These are phyloP conservation scores for Dioctria rufipes DNA, from an alignment of 2,888 invertebrate genomes.

Conservation along the genomic window DNA sequence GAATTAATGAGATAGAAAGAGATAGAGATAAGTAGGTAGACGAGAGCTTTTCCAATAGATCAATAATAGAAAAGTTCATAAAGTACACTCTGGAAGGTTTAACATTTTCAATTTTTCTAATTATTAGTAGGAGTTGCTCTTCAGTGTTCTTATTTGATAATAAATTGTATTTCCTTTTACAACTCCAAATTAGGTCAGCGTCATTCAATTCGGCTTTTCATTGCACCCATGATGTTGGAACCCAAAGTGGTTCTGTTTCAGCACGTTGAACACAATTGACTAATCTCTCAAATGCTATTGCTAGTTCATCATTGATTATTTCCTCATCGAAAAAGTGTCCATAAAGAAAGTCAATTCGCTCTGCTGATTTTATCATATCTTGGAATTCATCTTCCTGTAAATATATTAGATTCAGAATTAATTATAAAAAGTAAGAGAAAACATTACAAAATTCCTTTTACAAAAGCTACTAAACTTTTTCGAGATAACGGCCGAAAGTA, in stretches of 20 bases:
- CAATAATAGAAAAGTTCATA: constrained; percentile 6
- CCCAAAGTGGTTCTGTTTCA: constrained; percentile 96
- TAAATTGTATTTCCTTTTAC: neutral
- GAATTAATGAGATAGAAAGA: neutral
- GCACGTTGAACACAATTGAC: constrained; percentile 85
- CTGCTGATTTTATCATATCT: constrained; percentile 88
- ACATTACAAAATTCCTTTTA: no score
- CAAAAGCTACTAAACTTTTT: no score
- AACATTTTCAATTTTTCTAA: constrained; percentile 39
- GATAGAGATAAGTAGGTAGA: neutral
- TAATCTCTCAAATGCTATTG: constrained; percentile 88
- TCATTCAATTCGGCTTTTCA: constrained; percentile 68
- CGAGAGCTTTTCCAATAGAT: neutral
- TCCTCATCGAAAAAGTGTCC: constrained; percentile 95
- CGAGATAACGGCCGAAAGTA: no score
- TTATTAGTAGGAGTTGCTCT: constrained; percentile 3
- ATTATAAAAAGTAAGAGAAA: no score
- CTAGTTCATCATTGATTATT: constrained; percentile 92
- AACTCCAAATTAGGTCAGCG: neutral
- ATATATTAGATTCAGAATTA: constrained; percentile 17
- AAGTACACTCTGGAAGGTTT: constrained; percentile 28
- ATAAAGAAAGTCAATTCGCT: constrained; percentile 91
- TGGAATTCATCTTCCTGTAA: constrained; percentile 92
- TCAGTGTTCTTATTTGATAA: constrained; percentile 8
- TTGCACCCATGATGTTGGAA: constrained; percentile 95